A percentile compares a stretch with the other conserved stretches of the same genome.
phyloP scores from a whole-genome alignment of 2,888 invertebrate species.

The Dermolepida albohirtum region DNA sequence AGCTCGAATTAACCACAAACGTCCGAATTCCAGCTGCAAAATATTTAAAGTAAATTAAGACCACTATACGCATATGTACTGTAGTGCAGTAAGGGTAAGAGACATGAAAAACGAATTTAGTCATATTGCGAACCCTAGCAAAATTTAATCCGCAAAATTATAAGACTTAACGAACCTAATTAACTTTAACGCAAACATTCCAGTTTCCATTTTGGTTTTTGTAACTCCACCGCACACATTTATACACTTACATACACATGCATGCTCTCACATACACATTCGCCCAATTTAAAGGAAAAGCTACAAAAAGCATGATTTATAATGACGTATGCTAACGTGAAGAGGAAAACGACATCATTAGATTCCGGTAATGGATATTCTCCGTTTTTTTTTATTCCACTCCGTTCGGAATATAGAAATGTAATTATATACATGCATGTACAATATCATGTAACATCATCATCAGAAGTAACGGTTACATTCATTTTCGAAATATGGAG shows the following conservation, averaged over 20 bases:
- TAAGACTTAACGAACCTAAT: conserved; percentile 34
- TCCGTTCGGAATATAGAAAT: conserved; percentile 14
- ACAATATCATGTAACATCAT: conserved; percentile 6
- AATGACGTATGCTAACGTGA: conserved; percentile 40
- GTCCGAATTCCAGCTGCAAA: conserved; percentile 10
- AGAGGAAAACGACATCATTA: conserved; percentile 40
- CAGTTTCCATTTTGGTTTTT: conserved; percentile 30
- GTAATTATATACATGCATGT: conserved; percentile 4
- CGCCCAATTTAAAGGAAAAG: conserved; percentile 15
- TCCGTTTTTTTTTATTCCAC: conserved; percentile 7
- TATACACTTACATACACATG: neutral
- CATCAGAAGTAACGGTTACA: neutral
- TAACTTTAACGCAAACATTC: conserved; percentile 31
- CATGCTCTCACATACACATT: neutral
- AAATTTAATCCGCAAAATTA: conserved; percentile 35
- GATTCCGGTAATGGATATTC: conserved; percentile 38
- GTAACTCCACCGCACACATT: conserved; percentile 20
- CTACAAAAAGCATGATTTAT: conserved; percentile 34
- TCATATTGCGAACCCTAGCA: conserved; percentile 32
- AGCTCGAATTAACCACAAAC: conserved; percentile 6
- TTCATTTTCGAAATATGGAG: conserved; percentile 1
- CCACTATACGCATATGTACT: conserved; percentile 15
- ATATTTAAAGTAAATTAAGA: conserved; percentile 28
- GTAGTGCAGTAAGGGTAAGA: conserved; percentile 18
- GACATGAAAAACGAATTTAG: conserved; percentile 28